Evolutionary conservation across 2,113 vertebrate species (phyloP).

Genomic region (Callocephalon fimbriatum): DNA sequence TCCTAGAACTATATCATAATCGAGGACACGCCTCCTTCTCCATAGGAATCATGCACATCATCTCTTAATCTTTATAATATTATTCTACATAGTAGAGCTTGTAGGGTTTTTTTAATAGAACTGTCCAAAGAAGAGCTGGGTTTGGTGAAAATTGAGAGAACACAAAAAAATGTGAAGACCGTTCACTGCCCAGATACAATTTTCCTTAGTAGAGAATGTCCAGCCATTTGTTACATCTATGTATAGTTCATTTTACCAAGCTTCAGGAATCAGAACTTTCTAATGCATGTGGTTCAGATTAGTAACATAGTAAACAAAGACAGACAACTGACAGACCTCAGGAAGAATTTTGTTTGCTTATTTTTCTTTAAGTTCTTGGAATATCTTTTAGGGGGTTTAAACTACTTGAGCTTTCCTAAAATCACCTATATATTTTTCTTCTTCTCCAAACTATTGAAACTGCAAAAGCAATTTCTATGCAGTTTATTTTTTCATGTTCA

Average conservation of each 20-base stretch:
- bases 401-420: background rate
- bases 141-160: background rate
- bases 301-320: background rate
- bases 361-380: background rate
- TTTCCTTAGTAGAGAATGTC: background rate
- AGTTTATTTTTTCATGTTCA: background rate
- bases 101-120: background rate
- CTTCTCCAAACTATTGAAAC: background rate
- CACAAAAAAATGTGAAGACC: background rate
- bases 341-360: background rate
- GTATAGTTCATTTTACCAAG: background rate
- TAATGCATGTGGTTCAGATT: background rate
- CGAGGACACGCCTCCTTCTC: background rate
- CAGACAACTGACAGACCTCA: background rate
- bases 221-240: background rate
- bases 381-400: rapidly evolving
- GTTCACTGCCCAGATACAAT: background rate
- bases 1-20: background rate
- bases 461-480: background rate
- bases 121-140: rapidly evolving
- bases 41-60: rapidly evolving
- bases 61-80: background rate
- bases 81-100: background rate
- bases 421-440: background rate
- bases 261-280: background rate